Evolutionary conservation across 2,113 vertebrate species (phyloP).

Genomic region (Malurus melanocephalus): DNA sequence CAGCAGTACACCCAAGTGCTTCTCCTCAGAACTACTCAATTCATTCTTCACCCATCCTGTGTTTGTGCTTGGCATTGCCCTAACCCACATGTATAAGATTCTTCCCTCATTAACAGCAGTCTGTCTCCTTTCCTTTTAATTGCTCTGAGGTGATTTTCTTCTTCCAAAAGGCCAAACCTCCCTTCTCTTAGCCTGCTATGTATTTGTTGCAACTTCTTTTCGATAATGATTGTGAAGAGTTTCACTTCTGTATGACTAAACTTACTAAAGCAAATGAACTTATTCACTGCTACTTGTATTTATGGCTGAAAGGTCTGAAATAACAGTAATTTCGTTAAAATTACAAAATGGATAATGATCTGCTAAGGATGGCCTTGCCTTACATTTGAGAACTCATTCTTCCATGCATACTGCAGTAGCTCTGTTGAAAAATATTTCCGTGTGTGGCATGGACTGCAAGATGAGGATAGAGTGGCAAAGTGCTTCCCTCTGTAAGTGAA

Average conservation of each 20-base stretch:
- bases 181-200: background rate
- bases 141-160: background rate
- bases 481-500: background rate
- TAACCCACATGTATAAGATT: background rate
- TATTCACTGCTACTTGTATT: background rate
- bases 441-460: rapidly evolving
- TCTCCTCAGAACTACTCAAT: background rate
- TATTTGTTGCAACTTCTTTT: background rate
- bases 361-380: background rate
- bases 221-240: background rate
- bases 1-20: rapidly evolving
- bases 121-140: background rate
- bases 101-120: background rate
- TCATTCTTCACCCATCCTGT: background rate
- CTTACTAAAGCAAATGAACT: background rate
- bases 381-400: background rate
- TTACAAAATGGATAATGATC: background rate
- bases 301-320: background rate
- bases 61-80: background rate
- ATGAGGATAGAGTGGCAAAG: background rate
- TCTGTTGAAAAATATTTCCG: background rate
- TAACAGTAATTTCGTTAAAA: background rate
- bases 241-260: background rate
- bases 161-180: background rate
- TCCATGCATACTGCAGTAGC: background rate